Evolutionary conservation across 2,888 invertebrate species (phyloP).

Genomic region (Archips crataeganus): DNA sequence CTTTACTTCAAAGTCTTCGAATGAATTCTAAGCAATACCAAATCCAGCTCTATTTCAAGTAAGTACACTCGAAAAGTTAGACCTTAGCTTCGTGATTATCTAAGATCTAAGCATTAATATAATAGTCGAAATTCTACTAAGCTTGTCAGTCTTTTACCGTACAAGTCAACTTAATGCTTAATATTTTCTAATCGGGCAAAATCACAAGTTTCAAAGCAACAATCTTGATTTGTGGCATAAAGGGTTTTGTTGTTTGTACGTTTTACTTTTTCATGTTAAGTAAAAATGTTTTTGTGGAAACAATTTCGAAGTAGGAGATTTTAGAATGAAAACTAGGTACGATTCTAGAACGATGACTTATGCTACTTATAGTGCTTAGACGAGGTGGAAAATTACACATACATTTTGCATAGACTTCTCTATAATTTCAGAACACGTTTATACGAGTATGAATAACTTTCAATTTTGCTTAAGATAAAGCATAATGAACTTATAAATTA

Average conservation of each 20-base stretch:
- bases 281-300: no score
- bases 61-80: not conserved
- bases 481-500: no score
- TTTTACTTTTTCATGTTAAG: not conserved
- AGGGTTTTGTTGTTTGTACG: not conserved
- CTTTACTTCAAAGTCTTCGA: not conserved
- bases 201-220: not conserved
- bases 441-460: no score
- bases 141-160: not conserved
- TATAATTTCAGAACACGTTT: no score
- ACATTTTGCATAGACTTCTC: no score
- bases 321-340: no score
- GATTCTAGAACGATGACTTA: no score
- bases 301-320: no score
- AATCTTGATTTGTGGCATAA: constrained; percentile 3
- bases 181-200: not conserved
- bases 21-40: not conserved
- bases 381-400: no score
- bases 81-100: constrained; percentile 9
- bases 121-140: not conserved
- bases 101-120: not conserved
- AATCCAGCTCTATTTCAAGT: not conserved
- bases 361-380: no score
- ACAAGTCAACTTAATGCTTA: not conserved
- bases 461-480: no score